Base-by-base conservation (phyloP, 2,113 vertebrate genomes). In the Pluvialis apricaria region DNA sequence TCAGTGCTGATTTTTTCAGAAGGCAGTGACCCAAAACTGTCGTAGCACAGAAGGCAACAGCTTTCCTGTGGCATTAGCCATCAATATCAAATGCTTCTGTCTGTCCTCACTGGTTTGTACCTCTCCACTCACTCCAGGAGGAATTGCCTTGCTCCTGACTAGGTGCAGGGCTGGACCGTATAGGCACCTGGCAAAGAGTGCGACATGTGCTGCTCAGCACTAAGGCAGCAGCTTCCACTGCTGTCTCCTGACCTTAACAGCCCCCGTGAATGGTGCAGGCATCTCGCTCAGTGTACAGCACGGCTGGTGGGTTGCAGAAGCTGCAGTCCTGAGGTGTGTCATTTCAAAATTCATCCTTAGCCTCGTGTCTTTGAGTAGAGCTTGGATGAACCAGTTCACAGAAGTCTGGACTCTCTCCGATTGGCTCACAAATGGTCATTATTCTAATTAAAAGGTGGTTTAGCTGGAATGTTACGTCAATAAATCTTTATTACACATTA, bases 341-440 rank as follows among this genome's bases (percentile, higher is more conserved):
- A 44, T 92, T 94, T 51, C 18, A 75, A 84, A 97, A 94, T 72
- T 82, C 58, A 92, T 88, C 55, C 64, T 93, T 92, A 81, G 42
- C 80, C 70, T 65, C 17, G 0, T 75, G 38, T 32, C 54, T 57
- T 54, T 45, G 49, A 81, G 34, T 11, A 62, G 51, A 79, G 71
- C 54, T 70, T 80, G 49, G 36, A 64, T 45, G 77, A 96, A 91
- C 5, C 69, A 86, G 80, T 84, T 96, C 60, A 77, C 72, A 84
- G 1, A 49, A 68, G 44, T 87, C 66, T 79, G 76, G 92, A 93
- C 86, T 70, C n/a, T 78, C 11, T 88, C 51, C 31, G 1, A 0
- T 24, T 66, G 57, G 20, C 60, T 58, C 32, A 54, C 2, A 0
- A 69, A 32, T 47, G 6, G 29, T 49, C 19, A 40, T n/a, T 82